Percentiles rank a stretch among this genome's conserved stretches.
Conservation (phyloP, 1,140 invertebrate genomes). For the Drosophila willistoni region DNA sequence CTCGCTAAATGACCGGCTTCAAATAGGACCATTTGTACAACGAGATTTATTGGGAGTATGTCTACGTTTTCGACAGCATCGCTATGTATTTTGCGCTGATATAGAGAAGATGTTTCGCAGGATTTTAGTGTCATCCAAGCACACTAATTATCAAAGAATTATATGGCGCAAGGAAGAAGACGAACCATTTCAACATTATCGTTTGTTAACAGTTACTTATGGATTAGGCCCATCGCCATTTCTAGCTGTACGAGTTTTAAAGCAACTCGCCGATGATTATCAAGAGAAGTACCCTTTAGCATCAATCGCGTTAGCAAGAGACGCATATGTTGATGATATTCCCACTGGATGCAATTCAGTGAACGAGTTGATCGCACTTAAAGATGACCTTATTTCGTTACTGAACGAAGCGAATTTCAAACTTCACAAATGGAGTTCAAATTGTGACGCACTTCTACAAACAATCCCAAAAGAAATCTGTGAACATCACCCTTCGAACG, state of each 20-base stretch:
- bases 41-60: no score
- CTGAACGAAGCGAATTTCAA: neutral
- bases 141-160: no score
- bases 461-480: no score
- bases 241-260: slow-evolving; percentile 11
- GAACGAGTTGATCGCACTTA: neutral
- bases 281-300: neutral
- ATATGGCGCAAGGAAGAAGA: neutral
- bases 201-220: slow-evolving; percentile 5
- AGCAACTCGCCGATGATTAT: slow-evolving; percentile 14
- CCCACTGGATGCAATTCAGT: neutral
- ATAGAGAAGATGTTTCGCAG: no score
- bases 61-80: neutral
- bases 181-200: neutral
- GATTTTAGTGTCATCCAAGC: no score
- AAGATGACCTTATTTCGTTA: neutral
- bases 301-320: neutral
- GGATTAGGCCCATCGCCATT: slow-evolving; percentile 14
- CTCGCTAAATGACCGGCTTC: no score
- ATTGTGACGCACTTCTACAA: neutral
- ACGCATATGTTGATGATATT: neutral
- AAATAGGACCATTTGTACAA: no score
- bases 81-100: neutral
- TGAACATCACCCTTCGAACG: neutral
- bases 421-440: neutral